Evolutionary conservation across 1,140 invertebrate genomes (phyloP), one percentile per base, ranked within the genome.

Genomic region (Prorops nasuta): DNA sequence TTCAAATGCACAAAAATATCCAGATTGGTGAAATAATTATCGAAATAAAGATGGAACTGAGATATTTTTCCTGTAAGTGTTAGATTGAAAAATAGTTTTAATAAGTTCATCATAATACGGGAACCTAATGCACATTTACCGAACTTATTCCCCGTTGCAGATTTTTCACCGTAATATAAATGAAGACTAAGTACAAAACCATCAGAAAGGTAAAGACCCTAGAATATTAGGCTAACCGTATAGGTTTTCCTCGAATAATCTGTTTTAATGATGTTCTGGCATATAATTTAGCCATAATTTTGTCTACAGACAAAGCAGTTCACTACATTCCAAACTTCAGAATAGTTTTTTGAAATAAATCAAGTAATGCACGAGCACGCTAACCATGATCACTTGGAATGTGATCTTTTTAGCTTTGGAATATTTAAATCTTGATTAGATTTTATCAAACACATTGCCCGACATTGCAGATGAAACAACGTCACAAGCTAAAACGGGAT

Each of bases 1-100:
- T 37, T 37, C 19, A 46, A 12, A 37, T 46, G 44, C 14, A 35
- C 16, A n/a, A 46, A 12, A 12, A 46, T 20, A 46, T 46, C 44
- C 2, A 34, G 19, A 46, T 19, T 37, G 18, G 16, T 20, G 19
- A 46, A 46, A 14, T 32, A 20, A 22, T 46, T 46, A 16, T 46
- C 44, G n/a, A 46, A 46, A 28, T 35, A 35, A 22, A 46, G 14
- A 46, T 46, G 44, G 17, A 36, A 8, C 18, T 2, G 10, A 2
- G 3, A 1, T n/a, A 46, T 6, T 24, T 46, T 37, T 12, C 21
- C 10, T 14, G 18, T 17, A 37, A n/a, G 15, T 37, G 16, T 3
- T 15, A 6, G 3, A 14, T 21, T 19, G n/a, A 46, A 22, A 10
- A 46, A 8, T 2, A 22, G 31, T 15, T 37, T 4, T 15, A 46